Evolutionary conservation across 1,140 invertebrate species (phyloP), one percentile per base, ranked within the genome.

Genomic region (Ectropis grisescens): DNA sequence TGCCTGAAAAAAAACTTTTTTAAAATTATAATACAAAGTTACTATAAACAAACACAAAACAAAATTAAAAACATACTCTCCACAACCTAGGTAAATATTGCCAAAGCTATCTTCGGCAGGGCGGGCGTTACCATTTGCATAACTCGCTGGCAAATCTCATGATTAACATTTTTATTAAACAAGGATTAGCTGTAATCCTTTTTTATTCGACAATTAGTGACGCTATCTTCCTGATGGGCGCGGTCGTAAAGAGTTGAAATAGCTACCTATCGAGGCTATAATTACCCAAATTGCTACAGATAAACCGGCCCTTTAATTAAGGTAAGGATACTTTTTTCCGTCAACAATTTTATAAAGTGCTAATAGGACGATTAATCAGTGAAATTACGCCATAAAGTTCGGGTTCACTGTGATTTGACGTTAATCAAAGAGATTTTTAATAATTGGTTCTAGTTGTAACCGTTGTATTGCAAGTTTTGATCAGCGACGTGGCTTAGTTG

Each of bases 141-240:
- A 66, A 31, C 60, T 43, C 58, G 59, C 58, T 57, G 59, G 58
- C 46, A 70, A 66, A 72, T 75, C 57, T 69, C 61, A 62, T 61
- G 56, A 75, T 79, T 75, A 75, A 79, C 74, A 79, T 79, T 80
- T 76, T 80, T 76, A 76, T 74, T 80, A 80, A 80, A 80, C 68
- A 78, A 74, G 75, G 75, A 80, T 80, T 80, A 75, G 42, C 19
- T 31, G 35, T 72, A 69, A 78, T 80, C 72, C 75, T 68, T 69
- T 57, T 71, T 74, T 74, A 78, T 70, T 75, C 49, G 69, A 74
- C 70, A 75, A 75, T 75, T 75, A 75, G 70, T 69, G 53, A 61
- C 59, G 68, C 68, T 80, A 80, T 78, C 70, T 54, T 48, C 44
- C 43, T 55, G 44, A 28, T 56, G 49, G 33, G 39, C 29, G 38